Conservation (phyloP, 2,888 invertebrate species). For the Thereva unica region DNA sequence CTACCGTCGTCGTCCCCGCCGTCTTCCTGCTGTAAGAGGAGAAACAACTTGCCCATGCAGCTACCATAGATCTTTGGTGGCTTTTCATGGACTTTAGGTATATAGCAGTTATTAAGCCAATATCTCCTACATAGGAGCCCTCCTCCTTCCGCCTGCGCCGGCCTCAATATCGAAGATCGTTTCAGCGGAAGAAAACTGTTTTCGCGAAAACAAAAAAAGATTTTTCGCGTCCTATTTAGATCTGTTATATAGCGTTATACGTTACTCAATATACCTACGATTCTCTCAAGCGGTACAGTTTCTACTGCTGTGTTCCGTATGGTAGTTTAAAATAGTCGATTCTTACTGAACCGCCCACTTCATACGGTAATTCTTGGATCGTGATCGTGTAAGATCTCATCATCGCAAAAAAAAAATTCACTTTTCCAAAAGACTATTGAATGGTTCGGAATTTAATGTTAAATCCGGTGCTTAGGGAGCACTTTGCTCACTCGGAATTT, state of each 20-base stretch:
- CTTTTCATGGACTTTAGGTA: too few relatives aligned
- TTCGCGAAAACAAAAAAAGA: slow-evolving; percentile 5
- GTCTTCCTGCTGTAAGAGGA: not conserved
- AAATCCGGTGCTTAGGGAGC: too few relatives aligned
- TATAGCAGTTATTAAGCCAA: slow-evolving; percentile 26
- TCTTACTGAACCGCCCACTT: slow-evolving; percentile 51
- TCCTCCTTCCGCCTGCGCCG: too few relatives aligned
- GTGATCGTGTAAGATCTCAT: slow-evolving; percentile 57
- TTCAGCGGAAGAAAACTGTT: slow-evolving; percentile 27
- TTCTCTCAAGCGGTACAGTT: slow-evolving; percentile 7
- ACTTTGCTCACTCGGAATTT: too few relatives aligned
- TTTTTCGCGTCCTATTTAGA: slow-evolving; percentile 34
- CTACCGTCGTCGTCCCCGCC: slow-evolving; percentile 1
- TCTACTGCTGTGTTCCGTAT: slow-evolving; percentile 1
- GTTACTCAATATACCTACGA: not conserved
- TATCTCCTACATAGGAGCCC: not conserved
- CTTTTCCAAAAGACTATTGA: slow-evolving; percentile 21
- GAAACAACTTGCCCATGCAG: not conserved
- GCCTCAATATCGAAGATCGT: not conserved
- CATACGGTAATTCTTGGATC: slow-evolving; percentile 57
- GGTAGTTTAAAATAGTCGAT: slow-evolving; percentile 14
- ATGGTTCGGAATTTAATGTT: slow-evolving; percentile 29
- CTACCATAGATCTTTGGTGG: slow-evolving; percentile 3
- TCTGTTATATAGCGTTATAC: slow-evolving; percentile 17
- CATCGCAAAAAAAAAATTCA: slow-evolving; percentile 33